phyloP scores from a whole-genome alignment of 2,888 invertebrate species.

The Zhuqinia jingwanae region DNA sequence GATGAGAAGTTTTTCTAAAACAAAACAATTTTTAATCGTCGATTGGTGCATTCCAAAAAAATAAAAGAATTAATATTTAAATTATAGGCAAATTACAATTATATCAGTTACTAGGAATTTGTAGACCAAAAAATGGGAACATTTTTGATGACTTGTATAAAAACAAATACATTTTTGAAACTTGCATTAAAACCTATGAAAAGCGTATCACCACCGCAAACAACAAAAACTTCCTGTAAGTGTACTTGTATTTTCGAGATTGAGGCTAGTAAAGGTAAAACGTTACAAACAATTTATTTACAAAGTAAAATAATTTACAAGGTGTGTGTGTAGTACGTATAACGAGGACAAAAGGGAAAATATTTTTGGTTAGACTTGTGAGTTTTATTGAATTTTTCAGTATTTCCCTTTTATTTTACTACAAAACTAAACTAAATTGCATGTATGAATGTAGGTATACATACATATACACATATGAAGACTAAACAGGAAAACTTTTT shows the following conservation, averaged over 20 bases:
- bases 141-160: neutral
- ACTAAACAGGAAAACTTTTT: neutral
- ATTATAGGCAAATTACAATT: neutral
- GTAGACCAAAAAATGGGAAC: neutral
- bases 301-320: too few relatives aligned
- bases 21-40: neutral
- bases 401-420: too few relatives aligned
- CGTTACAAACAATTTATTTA: too few relatives aligned
- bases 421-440: neutral
- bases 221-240: too few relatives aligned
- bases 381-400: too few relatives aligned
- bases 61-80: neutral
- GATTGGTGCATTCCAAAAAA: neutral
- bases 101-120: conserved; percentile 10
- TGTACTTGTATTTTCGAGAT: too few relatives aligned
- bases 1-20: neutral
- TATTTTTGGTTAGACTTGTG: too few relatives aligned
- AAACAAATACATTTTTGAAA: neutral
- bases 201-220: too few relatives aligned
- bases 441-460: neutral
- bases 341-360: too few relatives aligned
- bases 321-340: too few relatives aligned
- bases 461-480: neutral
- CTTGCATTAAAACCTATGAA: neutral
- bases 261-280: too few relatives aligned